These are phyloP conservation scores for Chelonus formosanus DNA, from an alignment of 2,888 invertebrate species.

Conservation along the genomic window DNA sequence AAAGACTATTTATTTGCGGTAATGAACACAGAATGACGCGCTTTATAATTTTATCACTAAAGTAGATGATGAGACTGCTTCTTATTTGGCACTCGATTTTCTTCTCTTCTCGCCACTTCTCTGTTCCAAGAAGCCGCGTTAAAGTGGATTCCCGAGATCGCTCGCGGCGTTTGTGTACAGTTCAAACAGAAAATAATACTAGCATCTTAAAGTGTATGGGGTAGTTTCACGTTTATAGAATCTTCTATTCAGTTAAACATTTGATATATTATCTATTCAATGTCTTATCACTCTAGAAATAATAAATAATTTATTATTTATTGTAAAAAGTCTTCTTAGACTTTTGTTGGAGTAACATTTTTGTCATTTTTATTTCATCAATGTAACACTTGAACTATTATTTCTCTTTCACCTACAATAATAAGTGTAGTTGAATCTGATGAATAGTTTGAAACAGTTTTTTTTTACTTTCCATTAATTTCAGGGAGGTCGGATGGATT, in stretches of 20 bases:
- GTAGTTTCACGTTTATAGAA: background rate
- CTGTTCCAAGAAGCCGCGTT: conserved; percentile 9
- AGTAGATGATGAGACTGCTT: conserved; percentile 5
- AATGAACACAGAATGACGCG: conserved; percentile 6
- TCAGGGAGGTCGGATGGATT: too few species aligned
- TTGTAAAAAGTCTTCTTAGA: background rate
- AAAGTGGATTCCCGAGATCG: conserved; percentile 20
- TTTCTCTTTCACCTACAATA: too few species aligned
- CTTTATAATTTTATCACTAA: conserved; percentile 11
- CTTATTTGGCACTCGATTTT: conserved; percentile 14
- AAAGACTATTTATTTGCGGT: background rate
- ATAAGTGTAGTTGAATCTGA: too few species aligned
- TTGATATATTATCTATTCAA: conserved; percentile 12
- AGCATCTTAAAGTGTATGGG: conserved; percentile 12
- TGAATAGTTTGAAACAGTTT: too few species aligned
- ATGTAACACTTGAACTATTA: too few species aligned
- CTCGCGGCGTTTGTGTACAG: conserved; percentile 22
- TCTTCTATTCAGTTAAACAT: background rate
- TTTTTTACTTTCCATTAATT: too few species aligned
- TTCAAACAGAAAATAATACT: conserved; percentile 21
- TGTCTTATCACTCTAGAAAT: conserved; percentile 1
- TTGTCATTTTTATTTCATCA: too few species aligned
- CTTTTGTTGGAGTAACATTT: background rate
- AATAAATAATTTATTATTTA: too few species aligned
- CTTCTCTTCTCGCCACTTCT: background rate